Percentiles rank a stretch among this genome's conserved stretches.
phyloP scores from a whole-genome alignment of 2,888 invertebrate species.

The Drosophila hawaiiensis region DNA sequence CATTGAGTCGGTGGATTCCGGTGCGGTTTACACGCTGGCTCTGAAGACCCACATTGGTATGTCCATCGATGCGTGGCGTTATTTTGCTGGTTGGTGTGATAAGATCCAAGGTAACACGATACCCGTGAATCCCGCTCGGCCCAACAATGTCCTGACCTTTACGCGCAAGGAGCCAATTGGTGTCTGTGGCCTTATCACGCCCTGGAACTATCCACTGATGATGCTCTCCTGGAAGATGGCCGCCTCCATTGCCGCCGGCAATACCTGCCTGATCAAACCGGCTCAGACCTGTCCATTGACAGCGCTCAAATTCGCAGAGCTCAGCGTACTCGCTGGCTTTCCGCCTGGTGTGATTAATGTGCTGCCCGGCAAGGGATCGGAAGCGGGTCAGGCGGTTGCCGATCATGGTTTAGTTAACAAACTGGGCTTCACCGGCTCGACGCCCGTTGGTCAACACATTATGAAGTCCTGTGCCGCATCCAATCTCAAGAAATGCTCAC shows the following conservation, averaged over 20 bases:
- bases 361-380: constrained; percentile 92
- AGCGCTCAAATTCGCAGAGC: constrained; percentile 97
- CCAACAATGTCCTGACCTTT: constrained; percentile 94
- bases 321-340: constrained; percentile 95
- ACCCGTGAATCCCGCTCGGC: constrained; percentile 96
- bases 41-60: constrained; percentile 98
- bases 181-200: constrained; percentile 96
- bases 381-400: constrained; percentile 94
- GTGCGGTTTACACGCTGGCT: constrained; percentile 98
- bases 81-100: constrained; percentile 98
- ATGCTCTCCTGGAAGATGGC: constrained; percentile 99
- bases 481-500: constrained; percentile 97
- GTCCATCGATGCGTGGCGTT: constrained; percentile 98
- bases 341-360: constrained; percentile 98
- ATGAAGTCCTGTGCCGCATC: constrained; percentile 96
- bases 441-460: constrained; percentile 93
- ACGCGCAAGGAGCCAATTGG: constrained; percentile 96
- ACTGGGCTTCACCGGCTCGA: constrained; percentile 98
- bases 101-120: constrained; percentile 97
- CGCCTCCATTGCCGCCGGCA: constrained; percentile 97
- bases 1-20: constrained; percentile 96
- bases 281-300: constrained; percentile 96
- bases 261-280: constrained; percentile 98
- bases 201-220: constrained; percentile 99
- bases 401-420: constrained; percentile 95